Evolutionary conservation across 2,797 vertebrate species (phyloP).

Genomic region (Diglossa cyanea): DNA sequence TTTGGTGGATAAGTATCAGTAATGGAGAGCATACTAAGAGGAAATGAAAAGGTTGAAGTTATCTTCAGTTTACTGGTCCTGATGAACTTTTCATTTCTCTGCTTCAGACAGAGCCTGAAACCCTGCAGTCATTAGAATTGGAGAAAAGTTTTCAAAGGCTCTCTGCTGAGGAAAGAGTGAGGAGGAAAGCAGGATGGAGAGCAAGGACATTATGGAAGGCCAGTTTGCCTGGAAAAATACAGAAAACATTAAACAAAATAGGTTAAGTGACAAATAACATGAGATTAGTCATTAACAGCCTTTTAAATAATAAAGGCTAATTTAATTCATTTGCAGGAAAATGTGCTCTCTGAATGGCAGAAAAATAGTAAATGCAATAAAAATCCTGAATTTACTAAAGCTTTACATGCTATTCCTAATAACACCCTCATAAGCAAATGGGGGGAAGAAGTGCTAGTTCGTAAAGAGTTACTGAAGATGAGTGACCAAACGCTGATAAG

Average conservation of each 20-base stretch:
- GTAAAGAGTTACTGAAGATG: background rate
- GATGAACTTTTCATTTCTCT: background rate
- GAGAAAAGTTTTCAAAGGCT: background rate
- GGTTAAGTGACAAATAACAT: background rate
- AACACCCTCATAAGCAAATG: background rate
- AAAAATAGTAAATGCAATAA: background rate
- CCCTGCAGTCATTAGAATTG: background rate
- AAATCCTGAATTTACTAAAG: background rate
- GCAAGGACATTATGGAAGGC: fast-evolving
- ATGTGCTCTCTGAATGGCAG: background rate
- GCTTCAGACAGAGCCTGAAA: background rate
- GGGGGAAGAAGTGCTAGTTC: background rate
- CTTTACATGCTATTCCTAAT: background rate
- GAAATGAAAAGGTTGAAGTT: background rate
- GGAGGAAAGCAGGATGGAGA: background rate
- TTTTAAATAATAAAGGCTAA: background rate
- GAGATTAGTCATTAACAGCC: background rate
- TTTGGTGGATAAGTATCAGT: background rate
- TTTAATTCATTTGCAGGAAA: background rate
- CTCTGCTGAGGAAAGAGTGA: background rate
- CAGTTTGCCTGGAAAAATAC: background rate
- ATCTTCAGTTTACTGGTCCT: background rate
- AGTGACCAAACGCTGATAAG: background rate
- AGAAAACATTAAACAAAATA: background rate
- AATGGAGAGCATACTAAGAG: background rate